Evolutionary conservation across 2,888 invertebrate species (phyloP).

Genomic region (Agriopis marginaria): DNA sequence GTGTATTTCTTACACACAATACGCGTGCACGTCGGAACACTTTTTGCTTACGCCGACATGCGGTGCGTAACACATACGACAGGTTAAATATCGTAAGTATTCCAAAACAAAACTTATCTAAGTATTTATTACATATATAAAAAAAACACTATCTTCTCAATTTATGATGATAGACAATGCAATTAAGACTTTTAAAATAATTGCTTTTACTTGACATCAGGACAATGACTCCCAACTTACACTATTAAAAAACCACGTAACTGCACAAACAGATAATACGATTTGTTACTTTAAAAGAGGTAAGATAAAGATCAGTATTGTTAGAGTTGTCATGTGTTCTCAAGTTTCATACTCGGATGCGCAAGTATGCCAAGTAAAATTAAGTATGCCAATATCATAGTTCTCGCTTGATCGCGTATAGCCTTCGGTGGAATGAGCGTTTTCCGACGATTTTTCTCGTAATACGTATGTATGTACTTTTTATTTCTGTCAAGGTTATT

Average conservation of each 20-base stretch:
- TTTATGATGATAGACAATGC: constrained; percentile 29
- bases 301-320: constrained; percentile 38
- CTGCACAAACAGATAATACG: constrained; percentile 9
- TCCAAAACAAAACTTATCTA: too few relatives aligned
- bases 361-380: constrained; percentile 82
- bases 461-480: constrained; percentile 53
- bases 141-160: neutral
- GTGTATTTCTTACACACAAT: too few relatives aligned
- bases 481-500: constrained; percentile 74
- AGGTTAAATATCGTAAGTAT: too few relatives aligned
- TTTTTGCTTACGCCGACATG: too few relatives aligned
- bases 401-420: constrained; percentile 76
- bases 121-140: too few relatives aligned
- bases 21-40: too few relatives aligned
- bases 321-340: constrained; percentile 43
- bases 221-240: constrained; percentile 7
- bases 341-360: constrained; percentile 67
- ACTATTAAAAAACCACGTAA: neutral
- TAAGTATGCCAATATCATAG: constrained; percentile 85
- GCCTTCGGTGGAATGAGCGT: constrained; percentile 78
- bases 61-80: too few relatives aligned
- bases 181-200: constrained; percentile 27
- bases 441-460: constrained; percentile 82
- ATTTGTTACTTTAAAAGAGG: neutral
- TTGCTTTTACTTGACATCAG: constrained; percentile 21